A percentile compares a stretch with the other conserved stretches of the same genome.
These are phyloP conservation scores for Heliornis fulica DNA, from an alignment of 2,113 vertebrate genomes.

Conservation along the genomic window DNA sequence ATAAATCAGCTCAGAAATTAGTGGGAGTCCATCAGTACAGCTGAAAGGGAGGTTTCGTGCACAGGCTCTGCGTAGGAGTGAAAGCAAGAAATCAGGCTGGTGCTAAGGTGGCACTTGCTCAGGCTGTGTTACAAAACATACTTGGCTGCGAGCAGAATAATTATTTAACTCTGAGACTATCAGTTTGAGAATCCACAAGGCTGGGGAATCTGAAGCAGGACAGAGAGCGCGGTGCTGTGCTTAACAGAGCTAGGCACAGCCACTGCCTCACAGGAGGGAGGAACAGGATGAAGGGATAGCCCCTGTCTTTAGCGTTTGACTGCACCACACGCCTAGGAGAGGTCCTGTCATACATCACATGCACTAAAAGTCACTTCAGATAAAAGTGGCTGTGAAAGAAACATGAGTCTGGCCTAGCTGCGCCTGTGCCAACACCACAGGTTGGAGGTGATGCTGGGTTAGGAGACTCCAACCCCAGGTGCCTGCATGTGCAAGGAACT, in stretches of 20 bases:
- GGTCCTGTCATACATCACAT: neutral
- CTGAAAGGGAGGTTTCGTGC: neutral
- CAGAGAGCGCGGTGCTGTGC: accelerated
- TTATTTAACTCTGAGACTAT: accelerated
- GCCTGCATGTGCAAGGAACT: neutral
- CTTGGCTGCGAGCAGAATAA: neutral
- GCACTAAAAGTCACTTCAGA: neutral
- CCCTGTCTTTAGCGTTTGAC: accelerated
- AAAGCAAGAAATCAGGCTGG: neutral
- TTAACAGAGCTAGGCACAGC: accelerated
- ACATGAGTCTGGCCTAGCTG: neutral
- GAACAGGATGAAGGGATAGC: accelerated
- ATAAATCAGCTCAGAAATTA: neutral
- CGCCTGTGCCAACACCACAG: neutral
- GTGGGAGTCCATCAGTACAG: neutral
- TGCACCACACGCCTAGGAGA: neutral
- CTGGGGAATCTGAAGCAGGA: accelerated
- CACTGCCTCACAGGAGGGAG: neutral
- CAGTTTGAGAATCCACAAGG: neutral
- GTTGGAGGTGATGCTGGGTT: neutral
- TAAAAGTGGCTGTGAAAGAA: neutral
- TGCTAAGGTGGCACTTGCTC: neutral
- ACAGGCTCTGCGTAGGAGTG: neutral
- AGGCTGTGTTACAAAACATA: accelerated
- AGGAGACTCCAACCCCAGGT: neutral